Percentiles rank a stretch among this genome's conserved stretches.
phyloP scores from a whole-genome alignment of 2,113 vertebrate species.

The Plecotus auritus region DNA sequence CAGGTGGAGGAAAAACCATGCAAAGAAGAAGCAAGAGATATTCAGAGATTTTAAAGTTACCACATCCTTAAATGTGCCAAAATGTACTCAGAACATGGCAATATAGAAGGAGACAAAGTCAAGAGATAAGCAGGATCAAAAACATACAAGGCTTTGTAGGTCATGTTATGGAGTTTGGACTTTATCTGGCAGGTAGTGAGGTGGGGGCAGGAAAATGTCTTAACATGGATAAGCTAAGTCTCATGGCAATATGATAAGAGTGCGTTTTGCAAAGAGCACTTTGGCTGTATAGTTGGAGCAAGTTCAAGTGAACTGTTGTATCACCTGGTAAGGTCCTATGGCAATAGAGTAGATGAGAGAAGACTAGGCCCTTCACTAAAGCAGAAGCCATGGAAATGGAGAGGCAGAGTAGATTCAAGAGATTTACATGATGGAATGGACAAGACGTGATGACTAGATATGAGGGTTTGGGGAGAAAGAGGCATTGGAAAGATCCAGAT shows the following conservation, averaged over 20 bases:
- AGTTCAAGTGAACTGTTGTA: background rate
- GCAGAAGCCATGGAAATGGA: background rate
- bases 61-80: background rate
- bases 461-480: background rate
- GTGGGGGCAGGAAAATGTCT: background rate
- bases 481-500: background rate
- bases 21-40: background rate
- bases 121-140: background rate
- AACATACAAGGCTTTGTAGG: background rate
- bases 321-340: background rate
- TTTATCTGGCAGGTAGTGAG: background rate
- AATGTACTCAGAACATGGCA: background rate
- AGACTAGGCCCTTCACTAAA: background rate
- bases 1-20: background rate
- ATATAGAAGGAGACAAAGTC: background rate
- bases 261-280: background rate
- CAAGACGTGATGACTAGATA: background rate
- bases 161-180: background rate
- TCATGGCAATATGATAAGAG: background rate
- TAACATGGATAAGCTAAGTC: background rate
- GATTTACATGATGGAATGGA: background rate
- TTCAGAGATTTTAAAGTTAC: background rate
- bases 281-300: background rate
- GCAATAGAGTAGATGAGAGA: background rate
- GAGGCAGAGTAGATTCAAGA: background rate